These are phyloP conservation scores for Vombatus ursinus DNA, from an alignment of 2,113 vertebrate species.

Conservation along the genomic window DNA sequence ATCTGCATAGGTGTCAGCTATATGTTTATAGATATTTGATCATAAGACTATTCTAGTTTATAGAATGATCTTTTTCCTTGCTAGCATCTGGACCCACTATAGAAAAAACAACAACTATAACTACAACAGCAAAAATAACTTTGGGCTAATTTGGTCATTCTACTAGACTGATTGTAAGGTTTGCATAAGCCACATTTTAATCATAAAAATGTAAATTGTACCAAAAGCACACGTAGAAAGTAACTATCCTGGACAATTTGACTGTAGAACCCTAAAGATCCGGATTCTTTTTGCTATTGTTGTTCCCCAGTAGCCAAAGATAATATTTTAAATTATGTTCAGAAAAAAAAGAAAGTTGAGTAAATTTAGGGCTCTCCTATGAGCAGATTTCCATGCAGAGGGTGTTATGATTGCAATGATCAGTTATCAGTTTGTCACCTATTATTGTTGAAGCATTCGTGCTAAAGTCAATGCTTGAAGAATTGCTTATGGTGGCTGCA, in stretches of 20 bases:
- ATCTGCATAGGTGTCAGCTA: neutral
- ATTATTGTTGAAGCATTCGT: constrained; percentile 61
- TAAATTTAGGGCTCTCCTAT: neutral
- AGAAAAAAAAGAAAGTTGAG: neutral
- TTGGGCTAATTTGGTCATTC: neutral
- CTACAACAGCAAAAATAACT: neutral
- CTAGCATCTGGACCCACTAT: neutral
- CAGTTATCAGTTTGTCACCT: constrained; percentile 84
- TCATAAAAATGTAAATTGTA: neutral
- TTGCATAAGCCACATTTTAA: neutral
- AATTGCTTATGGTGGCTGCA: neutral
- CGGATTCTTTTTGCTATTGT: neutral
- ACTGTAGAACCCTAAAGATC: rapidly evolving
- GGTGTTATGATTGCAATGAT: constrained; percentile 17
- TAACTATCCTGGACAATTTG: rapidly evolving
- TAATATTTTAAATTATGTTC: no score
- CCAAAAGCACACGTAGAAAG: neutral
- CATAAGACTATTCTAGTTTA: neutral
- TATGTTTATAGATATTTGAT: neutral
- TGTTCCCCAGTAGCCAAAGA: rapidly evolving
- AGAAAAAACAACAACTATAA: no score
- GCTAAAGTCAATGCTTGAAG: rapidly evolving
- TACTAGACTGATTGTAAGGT: neutral
- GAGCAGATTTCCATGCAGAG: neutral
- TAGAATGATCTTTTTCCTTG: neutral